Conservation (phyloP, 2,113 vertebrate species). For the Callithrix jacchus region DNA sequence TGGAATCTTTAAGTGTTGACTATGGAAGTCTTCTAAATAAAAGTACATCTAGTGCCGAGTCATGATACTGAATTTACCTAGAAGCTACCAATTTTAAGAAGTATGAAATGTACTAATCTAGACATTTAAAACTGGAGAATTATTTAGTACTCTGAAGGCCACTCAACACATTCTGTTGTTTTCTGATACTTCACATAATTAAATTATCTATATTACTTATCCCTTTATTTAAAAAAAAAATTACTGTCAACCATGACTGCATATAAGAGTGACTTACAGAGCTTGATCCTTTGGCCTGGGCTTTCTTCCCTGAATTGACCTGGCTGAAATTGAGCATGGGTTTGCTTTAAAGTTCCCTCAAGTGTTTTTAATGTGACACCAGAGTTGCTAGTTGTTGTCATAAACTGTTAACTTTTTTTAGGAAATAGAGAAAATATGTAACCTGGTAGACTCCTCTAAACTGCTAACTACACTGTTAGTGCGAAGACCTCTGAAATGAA, state of each 20-base stretch:
- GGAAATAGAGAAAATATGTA: neutral
- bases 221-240: neutral
- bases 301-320: neutral
- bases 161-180: neutral
- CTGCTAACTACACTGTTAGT: neutral
- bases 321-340: neutral
- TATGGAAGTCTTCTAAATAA: neutral
- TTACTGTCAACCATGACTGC: neutral
- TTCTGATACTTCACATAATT: neutral
- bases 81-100: neutral
- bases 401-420: neutral
- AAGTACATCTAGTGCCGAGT: neutral
- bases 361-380: neutral
- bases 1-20: neutral
- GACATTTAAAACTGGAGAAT: neutral
- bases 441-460: neutral
- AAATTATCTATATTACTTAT: neutral
- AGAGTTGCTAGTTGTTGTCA: neutral
- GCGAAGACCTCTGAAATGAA: neutral
- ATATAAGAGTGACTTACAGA: rapidly evolving
- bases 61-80: neutral
- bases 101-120: neutral
- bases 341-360: neutral
- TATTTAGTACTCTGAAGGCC: neutral
- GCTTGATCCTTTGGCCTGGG: neutral